Conservation (phyloP, 1,140 invertebrate species). For the Diplogasteroides magnus region DNA sequence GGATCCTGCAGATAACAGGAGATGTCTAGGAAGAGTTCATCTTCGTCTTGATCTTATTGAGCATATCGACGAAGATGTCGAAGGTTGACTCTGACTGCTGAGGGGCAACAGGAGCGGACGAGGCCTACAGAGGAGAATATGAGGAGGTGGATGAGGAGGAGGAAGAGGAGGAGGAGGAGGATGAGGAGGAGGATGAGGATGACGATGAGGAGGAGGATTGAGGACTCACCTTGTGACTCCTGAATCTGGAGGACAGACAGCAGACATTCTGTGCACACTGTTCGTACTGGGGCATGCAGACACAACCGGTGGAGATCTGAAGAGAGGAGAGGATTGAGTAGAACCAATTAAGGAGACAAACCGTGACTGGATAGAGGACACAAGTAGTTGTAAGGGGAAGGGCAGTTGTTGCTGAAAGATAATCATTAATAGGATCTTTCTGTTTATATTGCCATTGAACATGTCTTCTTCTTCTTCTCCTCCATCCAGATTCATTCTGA, state of each 20-base stretch:
- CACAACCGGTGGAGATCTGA: conserved; percentile 21
- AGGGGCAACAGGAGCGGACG: conserved; percentile 6
- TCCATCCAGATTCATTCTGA: no score
- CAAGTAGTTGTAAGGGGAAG: conserved; percentile 28
- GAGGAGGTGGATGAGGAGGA: no score
- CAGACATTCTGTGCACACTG: conserved; percentile 31
- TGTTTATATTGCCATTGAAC: no score
- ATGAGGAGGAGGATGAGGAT: no score
- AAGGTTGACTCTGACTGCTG: conserved; percentile 18
- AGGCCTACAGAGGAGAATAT: no score
- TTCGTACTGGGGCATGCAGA: conserved; percentile 30
- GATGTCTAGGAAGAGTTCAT: conserved; percentile 6
- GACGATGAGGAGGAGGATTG: no score
- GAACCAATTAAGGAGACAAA: no score
- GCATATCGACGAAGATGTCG: conserved; percentile 30
- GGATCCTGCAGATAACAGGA: conserved; percentile 1
- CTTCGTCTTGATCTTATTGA: conserved; percentile 27
- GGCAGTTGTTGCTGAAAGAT: not conserved
- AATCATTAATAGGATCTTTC: no score
- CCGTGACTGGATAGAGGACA: conserved; percentile 19
- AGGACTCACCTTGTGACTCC: conserved; percentile 22
- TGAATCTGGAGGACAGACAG: conserved; percentile 24
- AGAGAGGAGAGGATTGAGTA: no score
- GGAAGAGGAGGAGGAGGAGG: no score
- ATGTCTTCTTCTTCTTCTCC: no score